Evolutionary conservation across 1,140 invertebrate genomes (phyloP), one percentile per base, ranked within the genome.

Genomic region (Limonius californicus): DNA sequence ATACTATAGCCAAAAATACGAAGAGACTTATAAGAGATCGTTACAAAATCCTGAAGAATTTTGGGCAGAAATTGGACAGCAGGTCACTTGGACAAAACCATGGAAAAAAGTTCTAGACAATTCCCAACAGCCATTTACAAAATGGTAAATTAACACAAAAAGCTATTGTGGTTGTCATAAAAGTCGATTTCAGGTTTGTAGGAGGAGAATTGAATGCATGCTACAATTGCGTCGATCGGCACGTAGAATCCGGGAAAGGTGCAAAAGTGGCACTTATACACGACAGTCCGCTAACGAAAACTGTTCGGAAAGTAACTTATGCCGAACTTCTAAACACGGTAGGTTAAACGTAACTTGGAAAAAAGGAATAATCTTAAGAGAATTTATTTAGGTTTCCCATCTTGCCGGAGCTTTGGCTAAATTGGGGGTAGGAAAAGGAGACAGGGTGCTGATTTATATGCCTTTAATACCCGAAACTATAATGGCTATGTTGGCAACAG

Each of bases 151-250:
- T 45, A 7, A 23, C 4, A 9, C 6, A 9, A 12, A 12, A n/a
- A 57, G 7, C 1, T n/a, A n/a, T n/a, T n/a, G n/a, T n/a, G n/a
- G 27, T 32, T 32, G 11, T 32, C 11, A 32, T n/a, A 32, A 32
- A 32, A 39, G 32, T 54, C 54, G n/a, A 1, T 68, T 71, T 15
- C 59, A 91, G 89, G 89, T 95, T 90, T 81, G 85, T 88, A 0
- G 94, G 91, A 1, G 94, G 94, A 2, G 88, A 96, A 79, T 74
- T 96, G 70, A 97, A 95, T 68, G 92, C 93, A 0, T 95, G 92
- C 74, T 91, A 95, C 81, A 97, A 97, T 78, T 90, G 92, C 0
- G 78, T 97, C 1, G 95, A 98, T 74, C 82, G 94, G 4, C 95
- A 97, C 79, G 89, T 97, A 0, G 80, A 83, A 11, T 84, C 83